Percentiles rank a stretch among this genome's conserved stretches.
phyloP scores from a whole-genome alignment of 1,140 invertebrate genomes.

The Drosophila repleta region DNA sequence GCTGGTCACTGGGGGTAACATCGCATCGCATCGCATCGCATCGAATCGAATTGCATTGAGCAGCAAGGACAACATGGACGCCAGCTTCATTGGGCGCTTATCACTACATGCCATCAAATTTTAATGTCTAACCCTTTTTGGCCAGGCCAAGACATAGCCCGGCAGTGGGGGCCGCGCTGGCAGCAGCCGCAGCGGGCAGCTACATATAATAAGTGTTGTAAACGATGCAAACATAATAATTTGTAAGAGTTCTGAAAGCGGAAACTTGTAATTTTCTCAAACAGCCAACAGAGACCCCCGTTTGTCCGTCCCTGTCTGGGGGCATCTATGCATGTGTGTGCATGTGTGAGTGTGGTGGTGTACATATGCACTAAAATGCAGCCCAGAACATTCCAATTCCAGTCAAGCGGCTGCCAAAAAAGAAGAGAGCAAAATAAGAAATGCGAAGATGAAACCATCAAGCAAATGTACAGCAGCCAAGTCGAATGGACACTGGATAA shows the following conservation, averaged over 20 bases:
- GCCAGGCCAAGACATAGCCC: slow-evolving; percentile 17
- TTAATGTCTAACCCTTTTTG: slow-evolving; percentile 78
- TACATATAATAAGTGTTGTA: slow-evolving; percentile 81
- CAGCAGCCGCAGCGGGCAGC: slow-evolving; percentile 16
- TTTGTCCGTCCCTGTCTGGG: slow-evolving; percentile 6
- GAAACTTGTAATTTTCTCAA: slow-evolving; percentile 78
- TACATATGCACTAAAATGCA: slow-evolving; percentile 66
- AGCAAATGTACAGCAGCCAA: slow-evolving; percentile 66
- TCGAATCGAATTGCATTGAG: slow-evolving; percentile 54
- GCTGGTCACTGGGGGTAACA: slow-evolving; percentile 38
- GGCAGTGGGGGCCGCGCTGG: slow-evolving; percentile 1
- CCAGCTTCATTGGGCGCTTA: slow-evolving; percentile 73
- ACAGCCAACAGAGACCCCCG: slow-evolving; percentile 50
- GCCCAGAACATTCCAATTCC: slow-evolving; percentile 56
- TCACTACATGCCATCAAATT: slow-evolving; percentile 82
- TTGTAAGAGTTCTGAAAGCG: slow-evolving; percentile 81
- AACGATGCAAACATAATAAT: slow-evolving; percentile 82
- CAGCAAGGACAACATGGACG: slow-evolving; percentile 37
- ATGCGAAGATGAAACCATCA: slow-evolving; percentile 26
- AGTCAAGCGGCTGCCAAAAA: slow-evolving; percentile 74
- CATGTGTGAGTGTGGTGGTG: slow-evolving; percentile 5
- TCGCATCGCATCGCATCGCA: slow-evolving; percentile 16
- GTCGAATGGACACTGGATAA: slow-evolving; percentile 77
- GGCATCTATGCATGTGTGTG: slow-evolving; percentile 13
- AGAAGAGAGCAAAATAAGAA: slow-evolving; percentile 41